Evolutionary conservation across 2,888 invertebrate species (phyloP), one percentile per base, ranked within the genome.

Genomic region (Lasioglossum vierecki): DNA sequence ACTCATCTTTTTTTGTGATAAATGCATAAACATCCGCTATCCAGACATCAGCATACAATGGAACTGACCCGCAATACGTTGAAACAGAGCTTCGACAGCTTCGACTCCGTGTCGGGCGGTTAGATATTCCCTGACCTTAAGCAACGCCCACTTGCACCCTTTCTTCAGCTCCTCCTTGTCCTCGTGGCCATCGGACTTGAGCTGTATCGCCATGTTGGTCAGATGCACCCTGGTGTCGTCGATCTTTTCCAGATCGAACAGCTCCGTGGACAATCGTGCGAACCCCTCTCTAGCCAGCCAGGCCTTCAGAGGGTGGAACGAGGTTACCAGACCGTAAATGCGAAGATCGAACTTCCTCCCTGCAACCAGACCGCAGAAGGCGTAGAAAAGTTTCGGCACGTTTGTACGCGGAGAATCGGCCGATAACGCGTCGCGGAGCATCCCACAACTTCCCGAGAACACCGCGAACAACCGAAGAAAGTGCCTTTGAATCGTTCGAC

Each of bases 261-360:
- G 93, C 35, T 95, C 95, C 83, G 96, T 96, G n/a, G 96, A 96
- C 87, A 97, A 95, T 18, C 96, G 94, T 1, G 96, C 96, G 93
- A 97, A 97, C 0, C 97, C 97, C 88, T 96, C 96, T 68, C 96
- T 94, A 84, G 96, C 96, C 60, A 96, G 92, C 96, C 96, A 96
- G 3, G 95, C 96, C 90, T 95, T 95, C 84, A 94, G 83, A 13
- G 95, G 95, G 39, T 92, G 92, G 83, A 95, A 95, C 44, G 96
- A 96, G 72, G 96, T 96, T 41, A 96, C 96, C 68, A 96, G 94
- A 9, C 96, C 96, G 93, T 96, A 97, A 84, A 96, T 95, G 13
- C 96, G 93, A n/a, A 97, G 94, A 92, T 96, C 96, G 93, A 96
- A 97, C 93, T 97, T 96, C 89, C 96, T 95, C 0, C 96, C 96